A percentile compares a stretch with the other conserved stretches of the same genome.
Evolutionary conservation across 2,888 invertebrate genomes (phyloP).

Genomic region (Danaus chrysippus): DNA sequence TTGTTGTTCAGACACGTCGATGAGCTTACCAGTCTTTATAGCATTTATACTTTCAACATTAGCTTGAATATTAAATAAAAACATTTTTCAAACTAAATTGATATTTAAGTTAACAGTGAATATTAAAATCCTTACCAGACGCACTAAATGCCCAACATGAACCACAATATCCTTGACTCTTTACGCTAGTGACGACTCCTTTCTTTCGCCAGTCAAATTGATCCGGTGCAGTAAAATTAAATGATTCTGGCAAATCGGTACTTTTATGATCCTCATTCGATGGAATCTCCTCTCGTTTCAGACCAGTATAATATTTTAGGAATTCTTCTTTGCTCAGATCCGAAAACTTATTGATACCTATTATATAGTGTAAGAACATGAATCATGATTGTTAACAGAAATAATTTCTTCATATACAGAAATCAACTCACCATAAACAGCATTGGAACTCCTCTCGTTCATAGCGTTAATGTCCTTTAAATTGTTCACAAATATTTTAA

Average conservation of each 20-base stretch:
- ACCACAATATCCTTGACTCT: slow-evolving; percentile 88
- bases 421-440: slow-evolving; percentile 26
- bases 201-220: slow-evolving; percentile 84
- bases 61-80: slow-evolving; percentile 28
- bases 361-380: not conserved
- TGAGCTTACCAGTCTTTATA: slow-evolving; percentile 30
- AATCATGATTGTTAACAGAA: too few relatives aligned
- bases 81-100: not conserved
- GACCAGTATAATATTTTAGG: not conserved
- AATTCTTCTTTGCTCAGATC: slow-evolving; percentile 35
- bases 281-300: not conserved
- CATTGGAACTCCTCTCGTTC: slow-evolving; percentile 21
- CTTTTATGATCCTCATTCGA: not conserved
- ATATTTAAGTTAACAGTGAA: not conserved
- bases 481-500: slow-evolving; percentile 28
- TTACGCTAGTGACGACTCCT: slow-evolving; percentile 87
- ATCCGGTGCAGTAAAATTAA: slow-evolving; percentile 29
- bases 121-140: slow-evolving; percentile 29
- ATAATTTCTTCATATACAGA: not conserved
- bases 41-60: slow-evolving; percentile 37
- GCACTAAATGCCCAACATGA: slow-evolving; percentile 85
- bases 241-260: not conserved
- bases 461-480: slow-evolving; percentile 24
- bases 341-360: slow-evolving; percentile 26
- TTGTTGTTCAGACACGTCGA: slow-evolving; percentile 37